A percentile compares a stretch with the other conserved stretches of the same genome.
These are phyloP conservation scores for Potorous gilbertii DNA, from an alignment of 2,797 vertebrate genomes.

Conservation along the genomic window DNA sequence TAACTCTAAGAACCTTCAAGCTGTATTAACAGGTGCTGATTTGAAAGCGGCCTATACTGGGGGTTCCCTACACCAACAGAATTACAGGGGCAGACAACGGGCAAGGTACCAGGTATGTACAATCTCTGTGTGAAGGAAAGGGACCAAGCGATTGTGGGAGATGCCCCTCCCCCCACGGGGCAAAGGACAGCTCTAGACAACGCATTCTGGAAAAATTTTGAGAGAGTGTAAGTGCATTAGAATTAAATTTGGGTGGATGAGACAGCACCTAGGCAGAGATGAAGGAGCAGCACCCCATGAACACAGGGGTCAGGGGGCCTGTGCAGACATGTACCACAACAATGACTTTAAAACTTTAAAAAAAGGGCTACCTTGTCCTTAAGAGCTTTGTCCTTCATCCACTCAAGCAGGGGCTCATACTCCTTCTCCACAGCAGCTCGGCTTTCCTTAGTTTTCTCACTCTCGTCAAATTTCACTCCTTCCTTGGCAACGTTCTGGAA, in stretches of 20 bases:
- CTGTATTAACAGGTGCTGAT: background rate
- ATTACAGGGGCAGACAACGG: background rate
- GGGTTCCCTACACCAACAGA: background rate
- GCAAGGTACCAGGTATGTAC: background rate
- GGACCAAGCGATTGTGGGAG: background rate
- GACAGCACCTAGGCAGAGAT: background rate
- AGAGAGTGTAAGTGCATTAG: background rate
- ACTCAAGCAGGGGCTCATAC: slow-evolving; percentile 95
- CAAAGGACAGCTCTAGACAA: background rate
- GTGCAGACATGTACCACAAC: background rate
- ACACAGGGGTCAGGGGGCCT: no score
- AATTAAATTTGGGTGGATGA: background rate
- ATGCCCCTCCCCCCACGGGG: background rate
- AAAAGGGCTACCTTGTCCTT: slow-evolving; percentile 93
- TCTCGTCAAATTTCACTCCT: slow-evolving; percentile 97
- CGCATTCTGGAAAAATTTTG: background rate
- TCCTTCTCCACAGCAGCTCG: slow-evolving; percentile 95
- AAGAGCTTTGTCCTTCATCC: slow-evolving; percentile 97
- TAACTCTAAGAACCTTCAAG: background rate
- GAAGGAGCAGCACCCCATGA: background rate
- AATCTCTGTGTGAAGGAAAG: background rate
- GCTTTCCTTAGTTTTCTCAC: slow-evolving; percentile 95
- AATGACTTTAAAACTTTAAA: background rate
- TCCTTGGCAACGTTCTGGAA: slow-evolving; percentile 99
- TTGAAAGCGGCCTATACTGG: background rate